phyloP scores from a whole-genome alignment of 2,888 invertebrate genomes.

The Entomobrya proxima region DNA sequence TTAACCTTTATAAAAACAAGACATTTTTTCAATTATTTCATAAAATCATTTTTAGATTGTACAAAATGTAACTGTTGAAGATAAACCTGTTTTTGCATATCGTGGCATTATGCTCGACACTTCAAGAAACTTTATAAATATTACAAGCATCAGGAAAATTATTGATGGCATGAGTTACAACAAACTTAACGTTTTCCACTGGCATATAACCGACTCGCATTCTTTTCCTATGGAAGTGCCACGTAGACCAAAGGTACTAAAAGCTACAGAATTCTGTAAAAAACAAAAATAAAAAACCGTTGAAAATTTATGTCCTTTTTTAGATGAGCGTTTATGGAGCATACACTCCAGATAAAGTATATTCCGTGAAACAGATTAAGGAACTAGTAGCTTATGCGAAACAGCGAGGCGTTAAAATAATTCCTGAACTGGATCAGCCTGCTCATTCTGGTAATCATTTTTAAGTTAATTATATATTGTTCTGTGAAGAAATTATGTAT shows the following conservation, averaged over 20 bases:
- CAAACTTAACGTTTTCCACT: slow-evolving; percentile 80
- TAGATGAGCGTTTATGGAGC: slow-evolving; percentile 77
- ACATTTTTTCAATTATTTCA: background rate
- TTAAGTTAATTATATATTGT: too few relatives aligned
- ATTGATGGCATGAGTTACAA: slow-evolving; percentile 79
- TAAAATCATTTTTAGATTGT: slow-evolving; percentile 40
- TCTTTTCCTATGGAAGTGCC: slow-evolving; percentile 79
- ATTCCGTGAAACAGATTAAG: slow-evolving; percentile 75
- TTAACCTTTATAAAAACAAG: too few relatives aligned
- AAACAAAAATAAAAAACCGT: too few relatives aligned
- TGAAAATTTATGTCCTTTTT: too few relatives aligned
- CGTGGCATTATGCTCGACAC: slow-evolving; percentile 80
- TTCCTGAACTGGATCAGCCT: slow-evolving; percentile 77
- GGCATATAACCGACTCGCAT: slow-evolving; percentile 79
- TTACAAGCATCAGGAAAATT: slow-evolving; percentile 77
- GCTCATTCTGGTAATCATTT: slow-evolving; percentile 76
- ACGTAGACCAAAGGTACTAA: slow-evolving; percentile 76
- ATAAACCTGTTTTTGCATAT: slow-evolving; percentile 79
- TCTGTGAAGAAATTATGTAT: too few relatives aligned
- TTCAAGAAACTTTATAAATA: slow-evolving; percentile 81
- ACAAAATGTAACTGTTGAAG: slow-evolving; percentile 76
- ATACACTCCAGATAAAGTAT: slow-evolving; percentile 78
- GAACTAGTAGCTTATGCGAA: slow-evolving; percentile 79
- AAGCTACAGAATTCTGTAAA: too few relatives aligned
- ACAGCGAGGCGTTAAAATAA: slow-evolving; percentile 78